These are phyloP conservation scores for Apostichopus leukothele DNA, from an alignment of 53 echinoderm and acorn worm genomes.

Conservation along the genomic window DNA sequence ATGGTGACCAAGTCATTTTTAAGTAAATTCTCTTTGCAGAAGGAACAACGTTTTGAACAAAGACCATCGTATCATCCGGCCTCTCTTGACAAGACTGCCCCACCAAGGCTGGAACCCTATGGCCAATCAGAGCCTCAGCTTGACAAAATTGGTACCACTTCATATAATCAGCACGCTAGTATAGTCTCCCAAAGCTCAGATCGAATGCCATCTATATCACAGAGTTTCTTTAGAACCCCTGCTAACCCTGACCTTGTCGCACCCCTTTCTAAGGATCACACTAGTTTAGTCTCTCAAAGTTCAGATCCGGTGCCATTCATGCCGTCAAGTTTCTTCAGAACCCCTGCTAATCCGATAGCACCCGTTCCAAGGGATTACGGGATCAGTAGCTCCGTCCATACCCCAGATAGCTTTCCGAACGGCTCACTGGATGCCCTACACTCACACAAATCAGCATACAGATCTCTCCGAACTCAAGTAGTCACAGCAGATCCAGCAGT, in stretches of 20 bases:
- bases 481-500: not conserved
- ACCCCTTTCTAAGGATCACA: not conserved
- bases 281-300: not conserved
- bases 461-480: not conserved
- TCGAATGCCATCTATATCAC: conserved; percentile 5
- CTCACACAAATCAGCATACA: not conserved
- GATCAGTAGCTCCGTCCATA: too few species aligned
- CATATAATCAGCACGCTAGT: not conserved
- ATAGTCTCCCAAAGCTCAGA: not conserved
- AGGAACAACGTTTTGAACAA: not conserved
- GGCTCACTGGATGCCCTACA: not conserved
- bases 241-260: not conserved
- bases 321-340: too few species aligned
- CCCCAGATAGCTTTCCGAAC: not conserved
- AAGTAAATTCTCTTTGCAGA: not conserved
- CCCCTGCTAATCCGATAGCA: too few species aligned
- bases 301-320: not conserved
- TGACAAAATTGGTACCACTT: conserved; percentile 38
- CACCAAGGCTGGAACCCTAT: conserved; percentile 45
- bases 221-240: conserved; percentile 13
- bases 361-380: too few species aligned
- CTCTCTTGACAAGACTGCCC: conserved; percentile 13
- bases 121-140: conserved; percentile 55
- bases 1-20: too few species aligned
- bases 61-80: not conserved